Percentiles rank a stretch among this genome's conserved stretches.
These are phyloP conservation scores for Heliconius ismenius DNA, from an alignment of 2,888 invertebrate genomes.

Conservation along the genomic window DNA sequence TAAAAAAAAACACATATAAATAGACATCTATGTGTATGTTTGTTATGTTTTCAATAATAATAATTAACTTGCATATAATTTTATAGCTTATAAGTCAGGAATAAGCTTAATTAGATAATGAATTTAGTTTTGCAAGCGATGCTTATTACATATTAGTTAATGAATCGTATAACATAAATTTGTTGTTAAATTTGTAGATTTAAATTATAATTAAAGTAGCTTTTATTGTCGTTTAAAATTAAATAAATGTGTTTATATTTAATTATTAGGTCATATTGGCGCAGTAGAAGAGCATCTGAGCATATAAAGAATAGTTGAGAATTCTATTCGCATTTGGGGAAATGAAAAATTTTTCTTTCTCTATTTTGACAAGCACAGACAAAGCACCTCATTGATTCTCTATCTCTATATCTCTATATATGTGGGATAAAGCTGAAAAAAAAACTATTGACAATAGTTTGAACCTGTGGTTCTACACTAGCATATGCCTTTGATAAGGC, in stretches of 20 bases:
- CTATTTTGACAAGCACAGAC: no score
- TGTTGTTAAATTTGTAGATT: background rate
- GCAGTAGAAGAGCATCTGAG: no score
- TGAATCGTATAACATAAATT: background rate
- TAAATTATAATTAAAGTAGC: background rate
- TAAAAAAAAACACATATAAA: no score
- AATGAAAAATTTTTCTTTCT: no score
- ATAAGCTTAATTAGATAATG: constrained; percentile 5
- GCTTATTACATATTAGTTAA: background rate
- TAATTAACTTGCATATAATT: background rate
- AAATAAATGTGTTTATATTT: background rate
- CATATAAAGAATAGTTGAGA: no score
- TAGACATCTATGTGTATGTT: background rate
- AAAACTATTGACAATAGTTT: no score
- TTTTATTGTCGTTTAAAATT: background rate
- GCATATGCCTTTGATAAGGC: no score
- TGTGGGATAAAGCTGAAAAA: no score
- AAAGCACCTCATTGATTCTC: no score
- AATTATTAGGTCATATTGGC: background rate
- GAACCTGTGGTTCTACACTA: no score
- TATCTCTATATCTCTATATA: no score
- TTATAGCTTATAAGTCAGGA: background rate
- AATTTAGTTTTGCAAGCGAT: constrained; percentile 12
- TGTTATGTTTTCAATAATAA: background rate
- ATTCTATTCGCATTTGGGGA: background rate